Evolutionary conservation across 2,888 invertebrate genomes (phyloP).

Genomic region (Diploptera punctata): DNA sequence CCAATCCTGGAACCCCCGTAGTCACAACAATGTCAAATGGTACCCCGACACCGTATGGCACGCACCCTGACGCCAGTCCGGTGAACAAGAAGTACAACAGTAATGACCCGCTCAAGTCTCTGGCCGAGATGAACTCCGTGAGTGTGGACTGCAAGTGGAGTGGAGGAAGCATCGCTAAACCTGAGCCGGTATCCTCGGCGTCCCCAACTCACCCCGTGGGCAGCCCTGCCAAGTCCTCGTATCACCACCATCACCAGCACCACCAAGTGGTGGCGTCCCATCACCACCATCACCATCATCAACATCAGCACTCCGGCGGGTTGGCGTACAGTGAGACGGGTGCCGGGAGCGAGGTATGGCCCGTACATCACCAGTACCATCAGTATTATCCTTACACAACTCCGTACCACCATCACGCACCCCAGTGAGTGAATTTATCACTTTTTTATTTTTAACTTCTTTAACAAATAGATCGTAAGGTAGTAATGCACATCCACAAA

Average conservation of each 20-base stretch:
- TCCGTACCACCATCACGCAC: slow-evolving; percentile 54
- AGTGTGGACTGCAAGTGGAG: slow-evolving; percentile 57
- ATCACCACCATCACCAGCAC: slow-evolving; percentile 40
- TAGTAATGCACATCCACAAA: not conserved
- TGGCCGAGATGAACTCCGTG: slow-evolving; percentile 59
- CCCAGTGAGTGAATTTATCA: slow-evolving; percentile 60
- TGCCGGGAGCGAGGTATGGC: slow-evolving; percentile 52
- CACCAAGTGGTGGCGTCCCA: slow-evolving; percentile 38
- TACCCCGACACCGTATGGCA: slow-evolving; percentile 42
- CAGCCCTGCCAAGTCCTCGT: slow-evolving; percentile 45
- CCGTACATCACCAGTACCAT: slow-evolving; percentile 58
- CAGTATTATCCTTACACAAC: slow-evolving; percentile 67
- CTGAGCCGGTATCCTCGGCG: slow-evolving; percentile 46
- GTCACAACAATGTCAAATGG: slow-evolving; percentile 41
- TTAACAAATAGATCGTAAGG: not conserved
- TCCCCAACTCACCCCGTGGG: slow-evolving; percentile 54
- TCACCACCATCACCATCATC: slow-evolving; percentile 52
- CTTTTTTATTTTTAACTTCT: slow-evolving; percentile 35
- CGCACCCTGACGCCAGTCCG: slow-evolving; percentile 27
- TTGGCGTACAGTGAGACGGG: slow-evolving; percentile 50
- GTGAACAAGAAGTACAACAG: slow-evolving; percentile 42
- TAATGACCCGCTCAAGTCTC: slow-evolving; percentile 56
- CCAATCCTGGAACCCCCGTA: slow-evolving; percentile 39
- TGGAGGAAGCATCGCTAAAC: slow-evolving; percentile 25
- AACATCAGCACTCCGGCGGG: slow-evolving; percentile 37